Conservation (phyloP, 37 sponge, comb jelly and placozoan species). For the Ephydatia muelleri region DNA sequence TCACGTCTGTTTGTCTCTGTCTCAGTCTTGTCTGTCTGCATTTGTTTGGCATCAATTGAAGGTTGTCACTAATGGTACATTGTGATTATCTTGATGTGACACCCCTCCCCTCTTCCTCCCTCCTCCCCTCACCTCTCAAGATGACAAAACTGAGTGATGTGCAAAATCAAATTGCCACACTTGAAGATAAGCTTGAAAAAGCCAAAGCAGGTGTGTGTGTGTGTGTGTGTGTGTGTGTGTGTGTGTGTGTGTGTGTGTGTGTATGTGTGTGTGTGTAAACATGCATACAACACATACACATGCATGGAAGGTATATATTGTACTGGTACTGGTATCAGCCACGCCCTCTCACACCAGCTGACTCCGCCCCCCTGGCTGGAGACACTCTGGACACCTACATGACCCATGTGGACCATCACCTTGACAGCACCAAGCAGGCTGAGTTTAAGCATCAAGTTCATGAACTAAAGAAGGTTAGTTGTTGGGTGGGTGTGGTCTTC, state of each 20-base stretch:
- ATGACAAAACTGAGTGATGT: background rate
- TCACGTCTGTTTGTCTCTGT: background rate
- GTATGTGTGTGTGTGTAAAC: background rate
- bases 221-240: background rate
- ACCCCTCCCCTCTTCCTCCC: too few relatives aligned
- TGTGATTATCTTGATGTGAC: too few relatives aligned
- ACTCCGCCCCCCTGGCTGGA: background rate
- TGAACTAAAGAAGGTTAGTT: conserved; percentile 61
- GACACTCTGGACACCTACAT: conserved; percentile 81
- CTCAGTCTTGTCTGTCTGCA: conserved; percentile 3
- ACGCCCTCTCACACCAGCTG: conserved; percentile 7
- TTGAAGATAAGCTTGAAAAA: background rate
- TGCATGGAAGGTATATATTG: too few relatives aligned
- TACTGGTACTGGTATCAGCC: background rate
- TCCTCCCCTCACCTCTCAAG: background rate
- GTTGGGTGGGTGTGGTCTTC: background rate
- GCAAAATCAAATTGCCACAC: background rate
- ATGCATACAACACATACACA: background rate
- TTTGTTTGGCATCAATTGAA: background rate
- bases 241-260: conserved; percentile 20
- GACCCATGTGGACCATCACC: conserved; percentile 37
- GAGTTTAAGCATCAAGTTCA: conserved; percentile 61
- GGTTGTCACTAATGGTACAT: too few relatives aligned
- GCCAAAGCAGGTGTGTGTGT: background rate
- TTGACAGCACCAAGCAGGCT: conserved; percentile 41